Conservation (phyloP, 2,888 invertebrate species). For the Amphipoea lucens region DNA sequence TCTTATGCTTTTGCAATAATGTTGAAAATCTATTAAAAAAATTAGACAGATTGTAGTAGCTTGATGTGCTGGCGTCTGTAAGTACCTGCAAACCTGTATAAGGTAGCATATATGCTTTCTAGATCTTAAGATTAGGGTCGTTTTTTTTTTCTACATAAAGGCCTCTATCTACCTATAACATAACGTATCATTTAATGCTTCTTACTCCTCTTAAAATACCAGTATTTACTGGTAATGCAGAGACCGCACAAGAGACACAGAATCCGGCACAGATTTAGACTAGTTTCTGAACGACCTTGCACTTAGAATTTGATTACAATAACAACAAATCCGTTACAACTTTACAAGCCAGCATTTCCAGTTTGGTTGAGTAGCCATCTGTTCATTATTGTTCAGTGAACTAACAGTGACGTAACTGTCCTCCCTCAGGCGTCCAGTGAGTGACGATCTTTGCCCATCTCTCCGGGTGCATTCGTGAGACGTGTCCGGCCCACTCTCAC, state of each 20-base stretch:
- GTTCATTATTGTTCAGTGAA: not conserved
- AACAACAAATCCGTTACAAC: slow-evolving; percentile 17
- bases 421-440: not conserved
- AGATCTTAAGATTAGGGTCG: not conserved
- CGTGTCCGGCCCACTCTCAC: not conserved
- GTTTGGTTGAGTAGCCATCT: not conserved
- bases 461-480: not conserved
- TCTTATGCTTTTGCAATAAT: no score
- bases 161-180: not conserved
- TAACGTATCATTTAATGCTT: not conserved
- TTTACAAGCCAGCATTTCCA: slow-evolving; percentile 29
- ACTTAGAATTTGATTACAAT: slow-evolving; percentile 22
- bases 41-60: no score
- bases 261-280: slow-evolving; percentile 16
- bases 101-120: no score
- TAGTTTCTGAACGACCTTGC: slow-evolving; percentile 36
- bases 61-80: no score
- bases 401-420: not conserved
- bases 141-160: not conserved
- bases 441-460: not conserved
- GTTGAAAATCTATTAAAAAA: no score
- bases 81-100: no score
- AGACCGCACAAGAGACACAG: not conserved
- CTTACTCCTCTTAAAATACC: slow-evolving; percentile 7
- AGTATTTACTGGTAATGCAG: slow-evolving; percentile 1